These are phyloP conservation scores for Parazoanthus swiftii DNA, from an alignment of 92 coral and sea anemone species.

Conservation along the genomic window DNA sequence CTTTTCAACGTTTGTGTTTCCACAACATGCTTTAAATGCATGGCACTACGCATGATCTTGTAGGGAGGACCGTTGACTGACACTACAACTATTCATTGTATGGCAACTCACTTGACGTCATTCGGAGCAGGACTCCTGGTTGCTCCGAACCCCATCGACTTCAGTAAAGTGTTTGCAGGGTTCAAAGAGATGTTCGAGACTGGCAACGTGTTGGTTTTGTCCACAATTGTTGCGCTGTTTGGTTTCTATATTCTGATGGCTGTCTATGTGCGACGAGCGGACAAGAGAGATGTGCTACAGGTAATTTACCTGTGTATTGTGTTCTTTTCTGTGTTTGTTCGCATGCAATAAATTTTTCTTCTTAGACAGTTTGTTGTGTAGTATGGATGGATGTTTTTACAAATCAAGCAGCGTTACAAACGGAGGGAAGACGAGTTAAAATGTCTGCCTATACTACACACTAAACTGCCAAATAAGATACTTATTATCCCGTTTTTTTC, in stretches of 20 bases:
- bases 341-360: background rate
- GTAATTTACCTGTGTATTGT: slow-evolving; percentile 18
- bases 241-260: slow-evolving; percentile 55
- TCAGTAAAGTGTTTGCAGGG: slow-evolving; percentile 67
- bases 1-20: background rate
- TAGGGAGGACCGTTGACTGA: slow-evolving; percentile 81
- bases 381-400: no score
- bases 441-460: no score
- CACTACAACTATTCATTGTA: slow-evolving; percentile 62
- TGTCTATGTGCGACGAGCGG: slow-evolving; percentile 64
- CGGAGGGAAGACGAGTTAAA: no score
- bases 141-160: slow-evolving; percentile 86
- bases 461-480: no score
- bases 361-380: background rate
- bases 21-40: no score
- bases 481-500: background rate
- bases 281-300: slow-evolving; percentile 59
- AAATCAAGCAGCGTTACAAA: no score
- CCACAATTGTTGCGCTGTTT: slow-evolving; percentile 56
- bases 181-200: slow-evolving; percentile 63
- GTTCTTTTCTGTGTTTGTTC: background rate
- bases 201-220: slow-evolving; percentile 72
- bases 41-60: background rate
- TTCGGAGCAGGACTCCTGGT: slow-evolving; percentile 77
- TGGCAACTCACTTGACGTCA: slow-evolving; percentile 77